These are phyloP conservation scores for Lepidocyrtinus sp. DNA, from an alignment of 2,888 invertebrate species.

Conservation along the genomic window DNA sequence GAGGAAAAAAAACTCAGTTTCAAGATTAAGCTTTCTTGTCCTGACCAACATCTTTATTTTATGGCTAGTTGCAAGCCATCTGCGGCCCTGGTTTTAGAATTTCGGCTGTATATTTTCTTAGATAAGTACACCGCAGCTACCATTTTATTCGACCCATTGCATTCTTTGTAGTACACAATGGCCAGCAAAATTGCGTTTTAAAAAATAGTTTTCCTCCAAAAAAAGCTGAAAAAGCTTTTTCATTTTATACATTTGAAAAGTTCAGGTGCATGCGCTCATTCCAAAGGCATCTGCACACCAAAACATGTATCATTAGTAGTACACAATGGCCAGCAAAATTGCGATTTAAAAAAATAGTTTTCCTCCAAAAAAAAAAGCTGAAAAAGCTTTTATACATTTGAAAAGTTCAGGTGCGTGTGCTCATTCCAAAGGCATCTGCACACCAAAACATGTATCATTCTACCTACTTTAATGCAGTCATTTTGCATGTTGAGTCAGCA, in stretches of 20 bases:
- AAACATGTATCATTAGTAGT: not conserved
- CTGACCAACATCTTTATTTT: slow-evolving; percentile 63
- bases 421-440: not conserved
- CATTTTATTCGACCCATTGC: not conserved
- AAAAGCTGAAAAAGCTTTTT: not conserved
- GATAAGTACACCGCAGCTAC: not conserved
- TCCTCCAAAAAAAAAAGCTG: not conserved
- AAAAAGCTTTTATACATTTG: not conserved
- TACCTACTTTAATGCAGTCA: no score
- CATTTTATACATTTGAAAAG: not conserved
- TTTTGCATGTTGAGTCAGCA: no score
- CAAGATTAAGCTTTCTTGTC: slow-evolving; percentile 32
- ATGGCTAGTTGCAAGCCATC: slow-evolving; percentile 53
- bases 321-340: not conserved
- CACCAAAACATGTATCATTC: no score
- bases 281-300: no score
- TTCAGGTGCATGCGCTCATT: not conserved
- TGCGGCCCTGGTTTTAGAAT: slow-evolving; percentile 40
- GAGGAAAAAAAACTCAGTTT: slow-evolving; percentile 33
- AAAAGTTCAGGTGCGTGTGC: not conserved
- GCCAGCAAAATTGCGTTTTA: slow-evolving; percentile 14
- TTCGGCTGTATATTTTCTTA: slow-evolving; percentile 27
- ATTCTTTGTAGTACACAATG: not conserved
- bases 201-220: not conserved
- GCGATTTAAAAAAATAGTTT: not conserved